Conservation (phyloP, 2,888 invertebrate species). For the Amiota mariae region DNA sequence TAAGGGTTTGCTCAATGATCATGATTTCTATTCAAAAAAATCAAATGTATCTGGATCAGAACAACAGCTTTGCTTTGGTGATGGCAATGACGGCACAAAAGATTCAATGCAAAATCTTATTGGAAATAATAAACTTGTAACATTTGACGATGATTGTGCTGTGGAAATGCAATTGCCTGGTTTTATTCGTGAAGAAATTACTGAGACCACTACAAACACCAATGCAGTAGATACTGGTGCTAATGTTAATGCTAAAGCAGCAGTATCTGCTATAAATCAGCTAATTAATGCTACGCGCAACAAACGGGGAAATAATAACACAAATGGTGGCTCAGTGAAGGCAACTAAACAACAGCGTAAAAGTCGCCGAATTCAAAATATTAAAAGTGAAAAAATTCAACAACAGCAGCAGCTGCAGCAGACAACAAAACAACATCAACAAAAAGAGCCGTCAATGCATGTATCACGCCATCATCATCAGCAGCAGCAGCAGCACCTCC, state of each 20-base stretch:
- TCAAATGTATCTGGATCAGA: constrained; percentile 6
- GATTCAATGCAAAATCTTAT: constrained; percentile 32
- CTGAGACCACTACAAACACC: constrained; percentile 4
- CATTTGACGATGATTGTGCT: constrained; percentile 6
- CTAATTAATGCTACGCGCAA: not conserved
- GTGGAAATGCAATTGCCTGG: constrained; percentile 28
- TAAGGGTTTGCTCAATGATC: constrained; percentile 58
- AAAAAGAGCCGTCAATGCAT: not conserved
- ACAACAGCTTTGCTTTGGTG: constrained; percentile 41
- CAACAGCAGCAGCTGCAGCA: not conserved
- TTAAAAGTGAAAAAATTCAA: not conserved
- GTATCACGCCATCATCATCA: too few species aligned
- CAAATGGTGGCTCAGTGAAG: not conserved
- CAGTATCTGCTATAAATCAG: too few species aligned
- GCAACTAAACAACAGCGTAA: not conserved
- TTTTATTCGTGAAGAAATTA: constrained; percentile 18
- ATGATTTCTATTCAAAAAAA: constrained; percentile 63
- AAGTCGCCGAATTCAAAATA: not conserved
- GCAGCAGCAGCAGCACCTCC: too few species aligned
- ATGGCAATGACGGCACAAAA: constrained; percentile 48
- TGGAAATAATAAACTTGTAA: not conserved
- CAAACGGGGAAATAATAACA: not conserved
- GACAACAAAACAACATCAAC: not conserved
- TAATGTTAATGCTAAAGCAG: not conserved
- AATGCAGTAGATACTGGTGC: too few species aligned